Evolutionary conservation across 2,113 vertebrate genomes (phyloP).

Genomic region (Sylvietta virens): DNA sequence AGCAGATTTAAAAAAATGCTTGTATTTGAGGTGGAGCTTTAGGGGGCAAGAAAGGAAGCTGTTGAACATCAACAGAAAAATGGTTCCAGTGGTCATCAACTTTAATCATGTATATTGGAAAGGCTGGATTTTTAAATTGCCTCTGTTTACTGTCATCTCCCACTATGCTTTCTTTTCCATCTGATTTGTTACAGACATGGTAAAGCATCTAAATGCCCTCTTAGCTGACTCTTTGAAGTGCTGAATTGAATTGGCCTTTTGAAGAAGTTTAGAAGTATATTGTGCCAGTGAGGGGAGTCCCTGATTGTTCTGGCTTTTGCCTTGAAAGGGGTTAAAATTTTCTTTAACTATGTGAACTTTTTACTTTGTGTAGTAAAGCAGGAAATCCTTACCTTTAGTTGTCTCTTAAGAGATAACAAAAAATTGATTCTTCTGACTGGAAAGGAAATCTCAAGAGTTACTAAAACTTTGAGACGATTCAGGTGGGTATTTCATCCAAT

Average conservation of each 20-base stretch:
- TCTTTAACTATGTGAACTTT: background rate
- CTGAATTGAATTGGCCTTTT: background rate
- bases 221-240: background rate
- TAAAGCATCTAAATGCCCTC: constrained; percentile 16
- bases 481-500: constrained; percentile 40
- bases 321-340: constrained; percentile 5
- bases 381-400: constrained; percentile 30
- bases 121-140: constrained; percentile 40
- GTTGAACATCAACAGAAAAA: constrained; percentile 1
- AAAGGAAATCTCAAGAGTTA: constrained; percentile 46
- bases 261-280: background rate
- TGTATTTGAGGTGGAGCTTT: background rate
- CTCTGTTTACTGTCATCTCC: constrained; percentile 55
- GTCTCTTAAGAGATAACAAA: constrained; percentile 46
- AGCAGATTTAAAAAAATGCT: background rate
- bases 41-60: constrained; percentile 3
- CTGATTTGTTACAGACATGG: background rate
- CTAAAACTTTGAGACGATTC: constrained; percentile 42
- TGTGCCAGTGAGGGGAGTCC: background rate
- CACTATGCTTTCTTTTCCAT: constrained; percentile 58
- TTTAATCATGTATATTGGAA: background rate
- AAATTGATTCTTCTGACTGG: constrained; percentile 20
- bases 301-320: background rate
- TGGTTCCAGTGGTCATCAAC: constrained; percentile 13
- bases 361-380: constrained; percentile 3